phyloP scores from a whole-genome alignment of 2,888 invertebrate genomes.

The Polydrusus tereticollis region DNA sequence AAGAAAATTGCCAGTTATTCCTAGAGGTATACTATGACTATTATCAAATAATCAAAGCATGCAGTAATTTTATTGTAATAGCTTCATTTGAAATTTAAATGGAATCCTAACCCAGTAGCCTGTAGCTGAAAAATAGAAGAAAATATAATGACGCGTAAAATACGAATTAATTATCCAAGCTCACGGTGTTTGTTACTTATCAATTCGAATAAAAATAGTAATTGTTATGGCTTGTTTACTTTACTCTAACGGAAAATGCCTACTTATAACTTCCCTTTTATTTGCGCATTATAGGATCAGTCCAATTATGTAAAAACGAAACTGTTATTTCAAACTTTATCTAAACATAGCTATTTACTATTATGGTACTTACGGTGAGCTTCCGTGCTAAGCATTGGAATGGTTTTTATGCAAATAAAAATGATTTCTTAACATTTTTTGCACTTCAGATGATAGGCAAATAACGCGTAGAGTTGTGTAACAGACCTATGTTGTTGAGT shows the following conservation, averaged over 20 bases:
- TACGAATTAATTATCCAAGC: conserved; percentile 24
- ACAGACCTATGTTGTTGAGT: too few species aligned
- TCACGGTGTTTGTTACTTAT: conserved; percentile 19
- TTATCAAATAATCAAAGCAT: conserved; percentile 11
- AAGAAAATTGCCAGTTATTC: not conserved
- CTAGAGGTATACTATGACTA: not conserved
- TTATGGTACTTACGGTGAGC: not conserved
- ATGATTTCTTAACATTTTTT: too few species aligned
- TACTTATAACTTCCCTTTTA: conserved; percentile 4
- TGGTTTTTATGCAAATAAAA: too few species aligned
- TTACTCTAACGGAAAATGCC: conserved; percentile 16
- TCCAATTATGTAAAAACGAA: not conserved
- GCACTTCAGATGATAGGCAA: too few species aligned
- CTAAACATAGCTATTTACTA: conserved; percentile 37
- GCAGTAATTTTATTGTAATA: conserved; percentile 21
- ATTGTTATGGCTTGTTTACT: conserved; percentile 12
- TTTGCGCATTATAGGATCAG: not conserved
- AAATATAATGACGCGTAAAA: conserved; percentile 9
- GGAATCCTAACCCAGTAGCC: conserved; percentile 17
- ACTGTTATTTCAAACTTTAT: not conserved
- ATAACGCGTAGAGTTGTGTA: too few species aligned
- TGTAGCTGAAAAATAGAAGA: conserved; percentile 17
- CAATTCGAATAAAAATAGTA: conserved; percentile 11
- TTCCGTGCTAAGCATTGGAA: too few species aligned
- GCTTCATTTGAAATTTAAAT: conserved; percentile 25